Conservation (phyloP, 1,140 invertebrate genomes). For the Trachymyrmex cornetzi region DNA sequence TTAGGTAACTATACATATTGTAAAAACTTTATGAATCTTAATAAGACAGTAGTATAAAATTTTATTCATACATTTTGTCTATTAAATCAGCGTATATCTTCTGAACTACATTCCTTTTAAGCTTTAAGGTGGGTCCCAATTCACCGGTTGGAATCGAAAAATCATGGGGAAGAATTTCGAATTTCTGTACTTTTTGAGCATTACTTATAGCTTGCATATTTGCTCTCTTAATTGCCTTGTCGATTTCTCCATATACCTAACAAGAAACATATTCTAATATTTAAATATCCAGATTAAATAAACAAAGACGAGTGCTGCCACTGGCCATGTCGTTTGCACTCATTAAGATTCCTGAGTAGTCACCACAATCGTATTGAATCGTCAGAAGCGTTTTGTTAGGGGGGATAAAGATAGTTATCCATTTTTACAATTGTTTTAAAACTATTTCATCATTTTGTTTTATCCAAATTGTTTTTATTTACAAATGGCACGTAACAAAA, state of each 20-base stretch:
- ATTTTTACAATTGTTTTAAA: too few relatives aligned
- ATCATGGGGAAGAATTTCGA: slow-evolving; percentile 94
- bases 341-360: too few relatives aligned
- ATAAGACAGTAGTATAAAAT: background rate
- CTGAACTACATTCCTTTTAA: slow-evolving; percentile 90
- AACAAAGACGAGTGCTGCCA: background rate
- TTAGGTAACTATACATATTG: too few relatives aligned
- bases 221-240: slow-evolving; percentile 92
- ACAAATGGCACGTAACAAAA: too few relatives aligned
- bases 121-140: slow-evolving; percentile 95
- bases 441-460: too few relatives aligned
- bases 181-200: slow-evolving; percentile 96
- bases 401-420: too few relatives aligned
- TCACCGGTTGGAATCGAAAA: slow-evolving; percentile 96
- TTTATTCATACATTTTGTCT: slow-evolving; percentile 88
- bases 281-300: background rate
- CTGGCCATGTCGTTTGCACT: background rate
- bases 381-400: too few relatives aligned
- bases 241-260: slow-evolving; percentile 90
- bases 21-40: too few relatives aligned
- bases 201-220: slow-evolving; percentile 94
- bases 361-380: too few relatives aligned
- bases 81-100: slow-evolving; percentile 90
- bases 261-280: slow-evolving; percentile 40
- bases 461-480: too few relatives aligned